Conservation (phyloP, 2,113 vertebrate species). For the Lonchura striata region DNA sequence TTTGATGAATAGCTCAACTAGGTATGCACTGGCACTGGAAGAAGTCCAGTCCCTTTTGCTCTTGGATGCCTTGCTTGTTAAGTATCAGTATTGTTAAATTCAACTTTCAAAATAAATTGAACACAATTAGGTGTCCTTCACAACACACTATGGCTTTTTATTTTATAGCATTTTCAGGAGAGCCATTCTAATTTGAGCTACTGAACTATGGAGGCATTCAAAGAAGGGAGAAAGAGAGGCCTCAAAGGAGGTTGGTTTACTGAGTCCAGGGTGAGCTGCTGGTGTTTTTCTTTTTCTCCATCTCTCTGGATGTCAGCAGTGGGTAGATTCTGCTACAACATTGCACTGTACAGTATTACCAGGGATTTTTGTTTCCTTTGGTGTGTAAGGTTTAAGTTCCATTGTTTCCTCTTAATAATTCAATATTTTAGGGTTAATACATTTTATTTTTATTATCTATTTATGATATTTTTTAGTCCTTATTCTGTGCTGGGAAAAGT, state of each 20-base stretch:
- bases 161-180: background rate
- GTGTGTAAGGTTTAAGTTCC: background rate
- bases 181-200: background rate
- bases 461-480: background rate
- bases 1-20: background rate
- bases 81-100: background rate
- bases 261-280: background rate
- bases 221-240: background rate
- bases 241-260: background rate
- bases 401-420: background rate
- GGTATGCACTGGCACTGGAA: background rate
- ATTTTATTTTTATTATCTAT: background rate
- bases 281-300: background rate
- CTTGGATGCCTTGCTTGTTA: background rate
- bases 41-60: background rate
- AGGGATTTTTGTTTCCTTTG: background rate
- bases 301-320: background rate
- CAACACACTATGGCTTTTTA: background rate
- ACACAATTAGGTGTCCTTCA: background rate
- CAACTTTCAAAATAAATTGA: background rate
- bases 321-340: background rate
- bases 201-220: background rate
- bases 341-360: background rate
- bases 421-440: background rate
- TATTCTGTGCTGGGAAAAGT: background rate